Conservation (phyloP, 2,113 vertebrate species). For the Nyctibius bracteatus region DNA sequence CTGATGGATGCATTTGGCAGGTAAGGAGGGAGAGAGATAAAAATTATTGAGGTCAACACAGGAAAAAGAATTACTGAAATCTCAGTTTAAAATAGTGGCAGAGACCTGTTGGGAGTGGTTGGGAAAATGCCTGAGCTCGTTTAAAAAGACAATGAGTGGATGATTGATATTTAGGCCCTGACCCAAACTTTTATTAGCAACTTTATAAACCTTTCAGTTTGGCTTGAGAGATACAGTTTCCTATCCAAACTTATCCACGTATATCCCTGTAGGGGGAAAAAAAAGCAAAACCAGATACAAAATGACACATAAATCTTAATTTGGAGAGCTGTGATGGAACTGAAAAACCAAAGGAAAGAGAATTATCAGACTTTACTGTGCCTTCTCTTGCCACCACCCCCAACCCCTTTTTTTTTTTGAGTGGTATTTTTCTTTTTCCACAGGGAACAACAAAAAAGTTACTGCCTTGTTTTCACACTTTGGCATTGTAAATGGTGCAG, state of each 20-base stretch:
- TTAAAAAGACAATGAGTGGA: slow-evolving; percentile 26
- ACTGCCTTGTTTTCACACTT: background rate
- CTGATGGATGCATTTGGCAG: slow-evolving; percentile 26
- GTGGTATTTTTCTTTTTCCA: background rate
- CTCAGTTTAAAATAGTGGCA: slow-evolving; percentile 10
- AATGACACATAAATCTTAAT: slow-evolving; percentile 16
- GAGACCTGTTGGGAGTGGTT: slow-evolving; percentile 22
- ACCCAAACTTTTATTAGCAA: slow-evolving; percentile 57
- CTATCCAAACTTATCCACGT: slow-evolving; percentile 38
- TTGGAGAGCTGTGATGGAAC: background rate
- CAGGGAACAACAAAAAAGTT: background rate
- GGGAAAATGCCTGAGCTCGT: slow-evolving; percentile 29
- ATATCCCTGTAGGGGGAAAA: background rate
- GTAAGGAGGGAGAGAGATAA: background rate
- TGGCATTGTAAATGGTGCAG: background rate
- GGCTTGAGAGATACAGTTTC: background rate
- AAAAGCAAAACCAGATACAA: background rate
- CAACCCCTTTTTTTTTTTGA: background rate
- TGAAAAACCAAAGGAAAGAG: background rate
- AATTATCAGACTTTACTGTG: background rate
- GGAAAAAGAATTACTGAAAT: background rate
- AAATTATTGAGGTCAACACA: slow-evolving; percentile 16
- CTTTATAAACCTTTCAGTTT: slow-evolving; percentile 49
- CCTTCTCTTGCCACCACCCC: background rate
- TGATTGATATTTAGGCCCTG: slow-evolving; percentile 48